Evolutionary conservation across 1,140 invertebrate species (phyloP), one percentile per base, ranked within the genome.

Genomic region (Stegodyphus mimosarum): DNA sequence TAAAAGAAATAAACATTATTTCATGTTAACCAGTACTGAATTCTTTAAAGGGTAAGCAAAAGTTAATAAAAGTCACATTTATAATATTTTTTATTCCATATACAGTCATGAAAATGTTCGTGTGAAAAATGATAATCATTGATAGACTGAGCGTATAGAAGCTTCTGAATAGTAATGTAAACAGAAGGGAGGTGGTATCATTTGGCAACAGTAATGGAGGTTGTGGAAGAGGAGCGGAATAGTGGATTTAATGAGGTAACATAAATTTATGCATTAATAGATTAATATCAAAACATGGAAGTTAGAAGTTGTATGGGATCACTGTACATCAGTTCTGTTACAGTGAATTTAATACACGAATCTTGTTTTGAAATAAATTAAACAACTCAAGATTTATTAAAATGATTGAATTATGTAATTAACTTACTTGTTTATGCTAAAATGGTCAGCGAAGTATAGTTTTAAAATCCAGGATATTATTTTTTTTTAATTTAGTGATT

Each of bases 201-300:
- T 75, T 76, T 76, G 11, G n/a, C 6, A 17, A 49, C 7, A n/a
- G 7, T 51, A 7, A 48, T 84, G 81, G 70, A 83, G 60, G 70
- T 63, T 50, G 63, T 67, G 64, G 66, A 84, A 75, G 10, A 66
- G 15, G 73, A 70, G 60, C 60, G 51, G 17, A 74, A 60, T 33
- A 50, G 15, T 66, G 52, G 33, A 75, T 67, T 76, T 84, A 84
- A 84, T 84, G 81, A 84, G 81, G 81, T 76, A 84, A 66, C 81
- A 75, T 84, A 84, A 84, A 84, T 84, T 84, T 84, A 84, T 84
- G 73, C 72, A 84, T 75, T 84, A 84, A 75, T 84, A 76, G 73
- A 84, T 84, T 84, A 84, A 84, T 84, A 84, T 84, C 81, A 55
- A 17, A 60, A 60, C 55, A 60, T 60, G 9, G 55, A 60, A 60